These are phyloP conservation scores for Alces alces DNA, from an alignment of 2,113 vertebrate genomes.

Conservation along the genomic window DNA sequence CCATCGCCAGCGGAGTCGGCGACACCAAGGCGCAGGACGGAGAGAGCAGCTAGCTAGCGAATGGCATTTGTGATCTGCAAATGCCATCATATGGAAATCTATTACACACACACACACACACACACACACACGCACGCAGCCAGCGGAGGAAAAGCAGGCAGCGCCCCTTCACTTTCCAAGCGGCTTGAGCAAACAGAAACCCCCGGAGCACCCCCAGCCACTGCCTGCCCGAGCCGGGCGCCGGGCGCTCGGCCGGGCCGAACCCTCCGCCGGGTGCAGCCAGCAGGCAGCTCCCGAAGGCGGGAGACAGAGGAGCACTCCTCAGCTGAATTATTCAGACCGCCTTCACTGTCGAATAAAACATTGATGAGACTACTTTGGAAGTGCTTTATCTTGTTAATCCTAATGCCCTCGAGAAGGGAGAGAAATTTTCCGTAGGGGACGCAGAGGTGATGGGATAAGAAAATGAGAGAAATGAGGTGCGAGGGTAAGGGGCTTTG, in stretches of 20 bases:
- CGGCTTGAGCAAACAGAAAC: background rate
- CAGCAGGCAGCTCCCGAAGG: background rate
- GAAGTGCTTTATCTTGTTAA: constrained; percentile 69
- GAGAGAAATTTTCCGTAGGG: constrained; percentile 44
- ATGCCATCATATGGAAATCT: constrained; percentile 71
- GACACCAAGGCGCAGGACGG: constrained; percentile 12
- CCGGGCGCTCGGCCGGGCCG: background rate
- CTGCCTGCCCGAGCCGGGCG: background rate
- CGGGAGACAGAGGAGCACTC: constrained; percentile 43
- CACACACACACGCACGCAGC: too few relatives aligned
- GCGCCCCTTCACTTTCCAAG: background rate
- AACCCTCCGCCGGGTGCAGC: background rate
- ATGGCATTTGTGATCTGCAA: constrained; percentile 35
- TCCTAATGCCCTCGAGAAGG: constrained; percentile 38
- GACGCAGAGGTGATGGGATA: background rate
- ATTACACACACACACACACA: too few relatives aligned
- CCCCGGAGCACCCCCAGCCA: background rate
- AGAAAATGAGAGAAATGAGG: background rate
- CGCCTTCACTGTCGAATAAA: constrained; percentile 65
- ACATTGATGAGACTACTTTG: constrained; percentile 69
- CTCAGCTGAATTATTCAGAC: constrained; percentile 70
- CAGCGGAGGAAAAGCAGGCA: background rate
- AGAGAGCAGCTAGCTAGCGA: background rate
- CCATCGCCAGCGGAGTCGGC: constrained; percentile 36
- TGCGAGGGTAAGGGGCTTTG: background rate